Percentiles rank a stretch among this genome's conserved stretches.
These are phyloP conservation scores for Bryconaethiops microstoma DNA, from an alignment of 2,797 vertebrate genomes.

Conservation along the genomic window DNA sequence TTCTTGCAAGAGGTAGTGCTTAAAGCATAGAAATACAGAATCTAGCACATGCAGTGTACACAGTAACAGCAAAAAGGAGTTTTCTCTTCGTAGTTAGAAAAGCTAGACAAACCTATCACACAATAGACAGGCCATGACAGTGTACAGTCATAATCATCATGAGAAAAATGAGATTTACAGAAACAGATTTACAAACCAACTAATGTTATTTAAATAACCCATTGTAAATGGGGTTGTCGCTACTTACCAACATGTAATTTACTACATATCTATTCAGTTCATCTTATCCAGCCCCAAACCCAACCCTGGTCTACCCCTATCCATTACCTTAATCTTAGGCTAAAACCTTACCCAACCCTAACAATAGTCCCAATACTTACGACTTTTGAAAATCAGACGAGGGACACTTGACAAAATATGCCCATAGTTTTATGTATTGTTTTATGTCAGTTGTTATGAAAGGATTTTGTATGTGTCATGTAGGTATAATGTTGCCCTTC, in stretches of 20 bases:
- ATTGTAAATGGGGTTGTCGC: no score
- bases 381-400: no score
- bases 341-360: not conserved
- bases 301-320: not conserved
- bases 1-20: slow-evolving; percentile 47
- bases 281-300: no score
- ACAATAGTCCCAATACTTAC: not conserved
- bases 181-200: not conserved
- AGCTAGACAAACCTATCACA: not conserved
- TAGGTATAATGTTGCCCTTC: no score
- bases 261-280: no score
- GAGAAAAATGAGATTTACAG: not conserved
- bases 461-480: no score
- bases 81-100: not conserved
- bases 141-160: not conserved
- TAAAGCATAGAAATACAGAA: slow-evolving; percentile 67
- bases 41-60: slow-evolving; percentile 48
- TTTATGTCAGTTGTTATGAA: no score
- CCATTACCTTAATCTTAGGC: not conserved
- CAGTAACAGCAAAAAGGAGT: slow-evolving; percentile 21
- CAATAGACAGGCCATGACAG: not conserved
- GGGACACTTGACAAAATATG: no score
- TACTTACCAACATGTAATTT: no score
- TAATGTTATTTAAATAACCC: not conserved
- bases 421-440: no score